Evolutionary conservation across 2,797 vertebrate genomes (phyloP).

Genomic region (Xerus rutilus): DNA sequence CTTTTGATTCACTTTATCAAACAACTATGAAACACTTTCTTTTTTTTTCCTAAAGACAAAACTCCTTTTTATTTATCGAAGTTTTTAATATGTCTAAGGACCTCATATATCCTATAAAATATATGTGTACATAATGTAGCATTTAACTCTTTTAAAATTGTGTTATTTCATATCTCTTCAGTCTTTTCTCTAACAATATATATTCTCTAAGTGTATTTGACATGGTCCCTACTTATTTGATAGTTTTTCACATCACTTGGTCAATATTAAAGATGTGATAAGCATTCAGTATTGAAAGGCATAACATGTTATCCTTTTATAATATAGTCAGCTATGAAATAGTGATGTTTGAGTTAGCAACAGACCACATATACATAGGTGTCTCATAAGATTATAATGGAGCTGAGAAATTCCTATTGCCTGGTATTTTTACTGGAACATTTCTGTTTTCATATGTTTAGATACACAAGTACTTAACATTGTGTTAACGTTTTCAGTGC

Average conservation of each 20-base stretch:
- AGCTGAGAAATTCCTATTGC: background rate
- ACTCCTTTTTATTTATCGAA: background rate
- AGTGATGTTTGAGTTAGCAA: background rate
- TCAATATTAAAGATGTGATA: background rate
- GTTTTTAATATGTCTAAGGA: background rate
- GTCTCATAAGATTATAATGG: background rate
- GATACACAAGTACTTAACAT: background rate
- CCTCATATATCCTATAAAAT: background rate
- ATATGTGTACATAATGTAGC: background rate
- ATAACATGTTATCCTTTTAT: background rate
- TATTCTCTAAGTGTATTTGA: conserved; percentile 18
- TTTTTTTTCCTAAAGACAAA: background rate
- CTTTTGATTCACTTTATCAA: background rate
- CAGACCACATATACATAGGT: background rate
- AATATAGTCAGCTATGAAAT: background rate
- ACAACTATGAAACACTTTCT: background rate
- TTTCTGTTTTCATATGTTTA: background rate
- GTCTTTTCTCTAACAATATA: background rate
- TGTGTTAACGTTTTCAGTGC: background rate
- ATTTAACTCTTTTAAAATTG: conserved; percentile 33
- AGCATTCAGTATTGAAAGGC: conserved; percentile 12
- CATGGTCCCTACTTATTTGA: background rate
- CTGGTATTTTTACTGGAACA: background rate
- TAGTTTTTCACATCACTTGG: background rate
- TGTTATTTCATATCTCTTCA: background rate